These are phyloP conservation scores for Dicycla oo DNA, from an alignment of 2,888 invertebrate species.

Conservation along the genomic window DNA sequence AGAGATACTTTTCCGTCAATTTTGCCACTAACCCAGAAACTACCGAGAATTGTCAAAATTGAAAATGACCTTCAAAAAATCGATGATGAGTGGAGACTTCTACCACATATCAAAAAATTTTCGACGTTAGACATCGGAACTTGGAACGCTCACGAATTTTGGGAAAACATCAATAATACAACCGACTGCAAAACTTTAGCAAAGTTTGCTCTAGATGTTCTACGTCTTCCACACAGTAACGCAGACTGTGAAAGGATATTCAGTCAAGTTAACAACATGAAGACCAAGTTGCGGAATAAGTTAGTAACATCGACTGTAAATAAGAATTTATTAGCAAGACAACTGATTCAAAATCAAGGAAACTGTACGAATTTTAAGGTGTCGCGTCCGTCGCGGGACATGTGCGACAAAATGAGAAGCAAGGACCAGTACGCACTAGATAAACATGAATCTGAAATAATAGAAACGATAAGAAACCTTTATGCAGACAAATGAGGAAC, in stretches of 20 bases:
- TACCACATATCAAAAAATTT: neutral
- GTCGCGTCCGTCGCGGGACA: neutral
- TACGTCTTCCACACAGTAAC: conserved; percentile 1
- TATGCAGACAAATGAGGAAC: neutral
- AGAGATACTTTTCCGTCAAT: too few relatives aligned
- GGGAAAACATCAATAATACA: neutral
- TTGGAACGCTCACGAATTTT: conserved; percentile 1
- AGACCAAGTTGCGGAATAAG: conserved; percentile 1
- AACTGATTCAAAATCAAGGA: neutral
- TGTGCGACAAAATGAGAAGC: neutral
- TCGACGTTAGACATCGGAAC: neutral
- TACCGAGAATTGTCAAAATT: neutral
- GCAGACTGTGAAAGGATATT: conserved; percentile 10
- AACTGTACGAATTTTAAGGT: neutral
- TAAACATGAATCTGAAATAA: neutral
- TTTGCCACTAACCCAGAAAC: conserved; percentile 6
- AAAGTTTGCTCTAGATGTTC: neutral
- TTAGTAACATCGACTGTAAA: conserved; percentile 2
- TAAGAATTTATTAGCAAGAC: neutral
- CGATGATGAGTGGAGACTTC: conserved; percentile 1
- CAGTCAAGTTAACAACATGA: conserved; percentile 1
- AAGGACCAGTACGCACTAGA: neutral
- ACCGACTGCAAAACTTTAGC: conserved; percentile 5
- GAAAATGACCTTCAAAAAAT: neutral
- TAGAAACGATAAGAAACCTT: neutral